Evolutionary conservation across 2,113 vertebrate genomes (phyloP).

Genomic region (Limnothrissa miodon): DNA sequence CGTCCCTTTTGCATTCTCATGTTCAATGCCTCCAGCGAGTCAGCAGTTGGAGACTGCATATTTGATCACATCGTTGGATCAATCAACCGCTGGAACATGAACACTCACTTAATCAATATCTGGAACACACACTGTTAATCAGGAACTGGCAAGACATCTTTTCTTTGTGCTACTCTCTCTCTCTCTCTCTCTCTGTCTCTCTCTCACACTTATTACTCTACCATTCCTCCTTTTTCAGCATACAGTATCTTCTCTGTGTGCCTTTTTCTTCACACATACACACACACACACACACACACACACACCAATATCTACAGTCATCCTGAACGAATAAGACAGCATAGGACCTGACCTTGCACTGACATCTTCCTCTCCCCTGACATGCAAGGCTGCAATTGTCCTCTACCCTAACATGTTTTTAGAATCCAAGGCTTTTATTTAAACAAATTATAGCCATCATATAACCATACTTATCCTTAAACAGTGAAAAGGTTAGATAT

Average conservation of each 20-base stretch:
- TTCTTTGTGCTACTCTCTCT: conserved; percentile 25
- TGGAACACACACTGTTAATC: conserved; percentile 53
- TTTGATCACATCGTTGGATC: conserved; percentile 48
- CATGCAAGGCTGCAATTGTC: conserved; percentile 11
- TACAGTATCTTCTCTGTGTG: neutral
- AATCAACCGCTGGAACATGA: conserved; percentile 57
- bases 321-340: conserved; percentile 4
- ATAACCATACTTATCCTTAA: neutral
- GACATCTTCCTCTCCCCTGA: neutral
- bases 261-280: neutral
- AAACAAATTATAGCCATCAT: neutral
- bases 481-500: neutral
- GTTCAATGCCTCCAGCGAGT: conserved; percentile 7
- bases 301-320: neutral
- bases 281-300: conserved; percentile 25
- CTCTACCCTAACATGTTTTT: neutral
- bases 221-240: neutral
- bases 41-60: neutral
- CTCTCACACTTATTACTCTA: conserved; percentile 13
- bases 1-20: neutral
- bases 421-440: conserved; percentile 12
- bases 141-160: conserved; percentile 46
- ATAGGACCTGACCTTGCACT: neutral
- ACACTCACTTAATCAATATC: conserved; percentile 60
- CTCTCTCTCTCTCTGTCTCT: conserved; percentile 24